These are phyloP conservation scores for Hydrochoerus hydrochaeris DNA, from an alignment of 2,113 vertebrate genomes.

Conservation along the genomic window DNA sequence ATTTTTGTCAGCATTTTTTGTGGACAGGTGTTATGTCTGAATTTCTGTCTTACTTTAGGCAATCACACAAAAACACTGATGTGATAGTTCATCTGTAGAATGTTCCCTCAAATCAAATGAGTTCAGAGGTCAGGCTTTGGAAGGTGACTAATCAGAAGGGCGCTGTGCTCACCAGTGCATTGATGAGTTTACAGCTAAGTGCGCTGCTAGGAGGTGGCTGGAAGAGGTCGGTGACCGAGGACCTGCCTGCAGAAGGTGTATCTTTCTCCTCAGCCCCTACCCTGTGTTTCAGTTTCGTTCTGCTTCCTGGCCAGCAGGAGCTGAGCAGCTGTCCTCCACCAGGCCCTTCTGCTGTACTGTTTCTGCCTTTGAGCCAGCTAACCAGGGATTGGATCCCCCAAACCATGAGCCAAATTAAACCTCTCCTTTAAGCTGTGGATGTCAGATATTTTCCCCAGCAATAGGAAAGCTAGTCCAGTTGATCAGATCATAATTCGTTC, in stretches of 20 bases:
- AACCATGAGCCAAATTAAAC: neutral
- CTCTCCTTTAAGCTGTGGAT: neutral
- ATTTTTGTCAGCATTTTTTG: neutral
- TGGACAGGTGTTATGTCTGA: neutral
- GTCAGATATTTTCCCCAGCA: neutral
- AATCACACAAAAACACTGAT: neutral
- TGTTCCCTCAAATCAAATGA: neutral
- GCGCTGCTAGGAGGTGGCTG: neutral
- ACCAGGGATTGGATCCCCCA: neutral
- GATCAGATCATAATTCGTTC: neutral
- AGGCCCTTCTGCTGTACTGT: neutral
- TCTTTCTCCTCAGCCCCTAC: neutral
- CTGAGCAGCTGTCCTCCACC: neutral
- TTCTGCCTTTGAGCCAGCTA: neutral
- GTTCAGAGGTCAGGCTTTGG: neutral
- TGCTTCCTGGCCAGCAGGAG: neutral
- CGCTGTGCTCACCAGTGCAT: neutral
- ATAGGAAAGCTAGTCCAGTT: neutral
- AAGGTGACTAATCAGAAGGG: neutral
- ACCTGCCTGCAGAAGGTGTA: rapidly evolving
- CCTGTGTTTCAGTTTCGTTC: neutral
- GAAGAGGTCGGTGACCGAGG: neutral
- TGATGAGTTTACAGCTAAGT: neutral
- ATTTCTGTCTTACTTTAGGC: neutral
- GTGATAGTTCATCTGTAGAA: neutral